Evolutionary conservation across 2,113 vertebrate genomes (phyloP).

Genomic region (Perca flavescens): DNA sequence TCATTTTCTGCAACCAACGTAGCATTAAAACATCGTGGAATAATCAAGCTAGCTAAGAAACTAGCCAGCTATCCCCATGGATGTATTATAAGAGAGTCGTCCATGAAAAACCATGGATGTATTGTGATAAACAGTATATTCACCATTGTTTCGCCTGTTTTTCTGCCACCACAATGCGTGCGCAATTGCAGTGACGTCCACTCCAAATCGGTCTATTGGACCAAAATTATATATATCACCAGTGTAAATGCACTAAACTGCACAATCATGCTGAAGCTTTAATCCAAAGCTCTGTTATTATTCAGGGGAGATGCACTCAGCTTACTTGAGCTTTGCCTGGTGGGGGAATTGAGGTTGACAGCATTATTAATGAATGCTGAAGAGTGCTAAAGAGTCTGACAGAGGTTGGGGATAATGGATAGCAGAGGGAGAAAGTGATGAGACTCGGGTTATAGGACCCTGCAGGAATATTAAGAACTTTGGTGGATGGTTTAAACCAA

Average conservation of each 20-base stretch:
- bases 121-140: too few relatives aligned
- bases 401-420: constrained; percentile 21
- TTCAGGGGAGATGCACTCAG: constrained; percentile 17
- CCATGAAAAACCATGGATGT: too few relatives aligned
- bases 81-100: too few relatives aligned
- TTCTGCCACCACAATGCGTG: too few relatives aligned
- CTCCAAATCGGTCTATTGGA: too few relatives aligned
- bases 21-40: too few relatives aligned
- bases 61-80: too few relatives aligned
- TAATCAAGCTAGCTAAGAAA: too few relatives aligned
- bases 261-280: constrained; percentile 5
- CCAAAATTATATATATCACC: background rate
- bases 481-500: background rate
- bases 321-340: constrained; percentile 23
- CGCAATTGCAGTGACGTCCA: too few relatives aligned
- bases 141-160: too few relatives aligned
- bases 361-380: constrained; percentile 50
- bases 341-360: constrained; percentile 44
- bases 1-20: too few relatives aligned
- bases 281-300: constrained; percentile 33
- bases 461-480: background rate
- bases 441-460: background rate
- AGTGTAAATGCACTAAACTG: background rate
- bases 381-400: constrained; percentile 33
- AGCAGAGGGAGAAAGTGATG: constrained; percentile 21